Conservation (phyloP, 1,140 invertebrate species). For the Drosophila fuyamai region DNA sequence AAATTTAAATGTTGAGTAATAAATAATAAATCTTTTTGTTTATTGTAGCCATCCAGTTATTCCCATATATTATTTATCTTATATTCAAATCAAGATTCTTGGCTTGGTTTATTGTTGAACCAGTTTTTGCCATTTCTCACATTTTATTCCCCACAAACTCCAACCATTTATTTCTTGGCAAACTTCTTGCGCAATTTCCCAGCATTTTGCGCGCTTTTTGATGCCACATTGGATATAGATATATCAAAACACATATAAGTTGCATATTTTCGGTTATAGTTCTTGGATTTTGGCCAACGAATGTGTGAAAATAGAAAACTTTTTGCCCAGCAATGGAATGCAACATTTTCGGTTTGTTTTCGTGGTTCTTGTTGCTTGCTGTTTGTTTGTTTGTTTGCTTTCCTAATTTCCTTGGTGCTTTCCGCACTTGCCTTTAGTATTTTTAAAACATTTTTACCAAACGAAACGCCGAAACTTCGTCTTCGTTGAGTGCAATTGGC, state of each 20-base stretch:
- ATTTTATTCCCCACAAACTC: conserved; percentile 9
- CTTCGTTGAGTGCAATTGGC: conserved; percentile 51
- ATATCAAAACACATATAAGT: conserved; percentile 39
- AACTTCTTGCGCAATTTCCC: conserved; percentile 69
- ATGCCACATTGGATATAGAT: conserved; percentile 26
- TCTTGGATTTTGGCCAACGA: conserved; percentile 80
- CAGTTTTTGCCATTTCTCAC: conserved; percentile 5
- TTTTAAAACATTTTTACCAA: conserved; percentile 74
- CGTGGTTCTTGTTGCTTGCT: conserved; percentile 39
- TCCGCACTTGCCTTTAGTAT: conserved; percentile 52
- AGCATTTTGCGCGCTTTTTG: conserved; percentile 48
- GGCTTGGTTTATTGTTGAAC: conserved; percentile 7
- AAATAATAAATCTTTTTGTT: no score
- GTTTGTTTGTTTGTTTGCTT: conserved; percentile 50
- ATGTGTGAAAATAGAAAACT: conserved; percentile 76
- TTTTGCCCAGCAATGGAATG: conserved; percentile 69
- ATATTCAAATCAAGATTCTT: neutral
- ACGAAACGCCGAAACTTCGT: conserved; percentile 44
- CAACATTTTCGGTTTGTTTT: conserved; percentile 54
- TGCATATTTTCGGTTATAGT: conserved; percentile 68
- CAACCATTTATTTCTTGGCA: conserved; percentile 44
- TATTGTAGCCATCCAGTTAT: neutral
- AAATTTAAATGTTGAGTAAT: no score
- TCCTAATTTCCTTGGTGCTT: conserved; percentile 45
- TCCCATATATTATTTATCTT: neutral